phyloP scores from a whole-genome alignment of 2,888 invertebrate species.

The Ophion costatus region DNA sequence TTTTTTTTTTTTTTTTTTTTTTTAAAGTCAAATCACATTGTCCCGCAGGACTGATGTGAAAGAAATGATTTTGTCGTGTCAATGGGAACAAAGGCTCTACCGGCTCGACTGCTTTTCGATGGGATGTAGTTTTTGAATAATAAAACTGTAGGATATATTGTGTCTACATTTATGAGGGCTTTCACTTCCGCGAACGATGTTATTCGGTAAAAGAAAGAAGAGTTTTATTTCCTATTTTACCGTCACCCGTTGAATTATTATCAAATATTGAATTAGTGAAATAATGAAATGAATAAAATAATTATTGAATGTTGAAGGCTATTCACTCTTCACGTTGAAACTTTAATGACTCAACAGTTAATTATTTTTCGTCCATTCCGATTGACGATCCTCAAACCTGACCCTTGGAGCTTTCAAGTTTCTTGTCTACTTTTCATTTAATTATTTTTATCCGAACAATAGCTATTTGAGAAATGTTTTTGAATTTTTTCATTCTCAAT shows the following conservation, averaged over 20 bases:
- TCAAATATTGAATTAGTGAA: too few species aligned
- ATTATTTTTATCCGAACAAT: neutral
- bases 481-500: too few species aligned
- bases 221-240: neutral
- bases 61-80: conserved; percentile 12
- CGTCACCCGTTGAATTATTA: too few species aligned
- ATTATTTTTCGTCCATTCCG: neutral
- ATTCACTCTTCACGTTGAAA: too few species aligned
- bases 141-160: neutral
- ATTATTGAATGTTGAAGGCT: too few species aligned
- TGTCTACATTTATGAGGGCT: neutral
- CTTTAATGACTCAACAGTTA: neutral
- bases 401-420: too few species aligned
- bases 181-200: neutral
- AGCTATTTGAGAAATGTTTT: neutral
- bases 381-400: neutral
- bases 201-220: neutral
- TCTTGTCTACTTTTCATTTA: neutral
- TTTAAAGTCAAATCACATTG: neutral
- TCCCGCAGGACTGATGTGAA: neutral
- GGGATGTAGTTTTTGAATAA: neutral
- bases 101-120: neutral
- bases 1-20: neutral
- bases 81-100: neutral
- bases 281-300: too few species aligned